These are phyloP conservation scores for Sterrhoptilus dennistouni DNA, from an alignment of 2,113 vertebrate species.

Conservation along the genomic window DNA sequence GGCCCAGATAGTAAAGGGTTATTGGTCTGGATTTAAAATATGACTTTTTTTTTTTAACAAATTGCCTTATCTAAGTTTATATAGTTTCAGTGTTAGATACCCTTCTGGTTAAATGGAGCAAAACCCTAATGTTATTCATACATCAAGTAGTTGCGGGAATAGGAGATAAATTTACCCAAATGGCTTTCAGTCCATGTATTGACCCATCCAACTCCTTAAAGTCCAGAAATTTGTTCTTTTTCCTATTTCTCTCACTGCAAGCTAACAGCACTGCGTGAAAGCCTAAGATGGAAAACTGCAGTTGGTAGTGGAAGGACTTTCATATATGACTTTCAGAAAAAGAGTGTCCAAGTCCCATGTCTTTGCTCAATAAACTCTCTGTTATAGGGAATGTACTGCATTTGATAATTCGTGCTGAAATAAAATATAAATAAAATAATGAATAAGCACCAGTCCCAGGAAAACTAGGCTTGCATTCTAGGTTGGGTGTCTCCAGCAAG, in stretches of 20 bases:
- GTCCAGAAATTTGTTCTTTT: background rate
- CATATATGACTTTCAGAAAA: background rate
- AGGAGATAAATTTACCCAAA: background rate
- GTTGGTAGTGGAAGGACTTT: background rate
- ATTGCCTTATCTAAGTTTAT: background rate
- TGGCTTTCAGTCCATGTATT: background rate
- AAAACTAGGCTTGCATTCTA: too few species aligned
- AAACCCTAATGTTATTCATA: background rate
- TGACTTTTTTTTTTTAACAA: background rate
- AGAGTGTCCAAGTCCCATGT: background rate
- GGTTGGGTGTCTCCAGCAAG: too few species aligned
- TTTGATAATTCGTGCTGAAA: too few species aligned
- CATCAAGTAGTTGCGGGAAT: background rate
- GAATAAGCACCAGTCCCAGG: too few species aligned
- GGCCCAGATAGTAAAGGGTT: background rate
- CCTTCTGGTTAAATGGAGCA: background rate
- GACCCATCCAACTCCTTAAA: background rate
- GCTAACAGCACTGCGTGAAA: background rate
- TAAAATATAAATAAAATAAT: too few species aligned
- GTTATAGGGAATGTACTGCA: too few species aligned
- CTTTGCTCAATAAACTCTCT: background rate
- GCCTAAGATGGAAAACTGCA: background rate
- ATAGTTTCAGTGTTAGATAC: background rate
- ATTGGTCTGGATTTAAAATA: background rate
- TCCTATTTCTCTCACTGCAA: background rate